Evolutionary conservation across 2,888 invertebrate species (phyloP).

Genomic region (Apamea sordens): DNA sequence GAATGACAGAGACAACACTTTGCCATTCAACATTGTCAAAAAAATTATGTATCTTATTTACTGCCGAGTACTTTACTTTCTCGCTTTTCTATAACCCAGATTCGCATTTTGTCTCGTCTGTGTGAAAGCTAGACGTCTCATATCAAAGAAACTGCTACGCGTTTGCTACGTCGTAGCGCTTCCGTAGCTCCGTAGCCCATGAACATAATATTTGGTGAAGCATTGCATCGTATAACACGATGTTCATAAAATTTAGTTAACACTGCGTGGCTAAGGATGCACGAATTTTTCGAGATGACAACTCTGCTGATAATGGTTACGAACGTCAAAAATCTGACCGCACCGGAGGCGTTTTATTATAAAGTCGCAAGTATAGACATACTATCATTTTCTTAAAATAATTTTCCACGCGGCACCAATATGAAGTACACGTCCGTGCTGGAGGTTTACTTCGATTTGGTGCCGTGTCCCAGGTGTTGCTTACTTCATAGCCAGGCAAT

Average conservation of each 20-base stretch:
- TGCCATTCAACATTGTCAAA: background rate
- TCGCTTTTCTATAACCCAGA: too few relatives aligned
- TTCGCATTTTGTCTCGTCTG: background rate
- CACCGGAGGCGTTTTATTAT: background rate
- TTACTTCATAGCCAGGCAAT: background rate
- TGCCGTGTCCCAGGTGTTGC: background rate
- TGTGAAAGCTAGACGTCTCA: background rate
- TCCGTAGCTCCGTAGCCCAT: background rate
- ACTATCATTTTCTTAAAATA: background rate
- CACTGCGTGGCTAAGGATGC: background rate
- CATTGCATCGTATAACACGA: background rate
- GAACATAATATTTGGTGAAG: slow-evolving; percentile 16
- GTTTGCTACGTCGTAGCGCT: slow-evolving; percentile 21
- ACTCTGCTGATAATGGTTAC: background rate
- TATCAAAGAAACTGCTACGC: background rate
- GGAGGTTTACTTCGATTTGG: background rate
- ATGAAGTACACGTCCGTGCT: background rate
- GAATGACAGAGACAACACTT: background rate
- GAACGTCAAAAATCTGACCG: background rate
- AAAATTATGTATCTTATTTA: background rate
- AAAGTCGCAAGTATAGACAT: background rate
- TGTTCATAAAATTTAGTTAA: background rate
- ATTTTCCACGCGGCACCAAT: background rate
- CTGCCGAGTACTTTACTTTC: too few relatives aligned
- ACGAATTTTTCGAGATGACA: background rate